Conservation (phyloP, 1,140 invertebrate species). For the Neodiprion fabricii region DNA sequence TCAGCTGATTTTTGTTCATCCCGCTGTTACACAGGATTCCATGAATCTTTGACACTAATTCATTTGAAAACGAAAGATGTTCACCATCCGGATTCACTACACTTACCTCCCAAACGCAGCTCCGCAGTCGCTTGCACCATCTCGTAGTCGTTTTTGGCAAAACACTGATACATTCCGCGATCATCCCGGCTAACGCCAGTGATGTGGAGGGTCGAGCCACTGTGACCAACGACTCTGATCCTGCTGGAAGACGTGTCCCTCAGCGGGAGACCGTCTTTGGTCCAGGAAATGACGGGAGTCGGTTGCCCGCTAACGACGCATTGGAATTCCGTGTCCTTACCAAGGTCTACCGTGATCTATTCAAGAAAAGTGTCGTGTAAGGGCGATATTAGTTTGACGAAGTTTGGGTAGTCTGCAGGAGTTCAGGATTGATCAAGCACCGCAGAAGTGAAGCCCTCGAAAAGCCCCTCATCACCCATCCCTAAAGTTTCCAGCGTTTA, state of each 20-base stretch:
- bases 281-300: constrained; percentile 80
- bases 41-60: too few relatives aligned
- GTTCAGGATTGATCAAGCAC: constrained; percentile 58
- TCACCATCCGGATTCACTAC: neutral
- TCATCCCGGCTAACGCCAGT: constrained; percentile 77
- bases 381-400: neutral
- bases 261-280: constrained; percentile 80
- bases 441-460: neutral
- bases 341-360: constrained; percentile 75
- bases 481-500: neutral
- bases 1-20: too few relatives aligned
- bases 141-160: constrained; percentile 84
- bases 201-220: constrained; percentile 61
- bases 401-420: constrained; percentile 45
- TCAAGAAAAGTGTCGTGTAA: too few relatives aligned
- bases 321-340: constrained; percentile 81
- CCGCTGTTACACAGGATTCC: too few relatives aligned
- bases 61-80: too few relatives aligned
- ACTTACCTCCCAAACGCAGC: constrained; percentile 82
- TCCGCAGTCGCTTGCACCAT: constrained; percentile 85
- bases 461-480: neutral
- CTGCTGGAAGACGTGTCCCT: constrained; percentile 62
- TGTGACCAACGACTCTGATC: constrained; percentile 50
- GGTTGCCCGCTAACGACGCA: constrained; percentile 89
- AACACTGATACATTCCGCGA: constrained; percentile 90